Percentiles rank a stretch among this genome's conserved stretches.
phyloP scores from a whole-genome alignment of 2,797 vertebrate genomes.

The Halcyon smyrnensis region DNA sequence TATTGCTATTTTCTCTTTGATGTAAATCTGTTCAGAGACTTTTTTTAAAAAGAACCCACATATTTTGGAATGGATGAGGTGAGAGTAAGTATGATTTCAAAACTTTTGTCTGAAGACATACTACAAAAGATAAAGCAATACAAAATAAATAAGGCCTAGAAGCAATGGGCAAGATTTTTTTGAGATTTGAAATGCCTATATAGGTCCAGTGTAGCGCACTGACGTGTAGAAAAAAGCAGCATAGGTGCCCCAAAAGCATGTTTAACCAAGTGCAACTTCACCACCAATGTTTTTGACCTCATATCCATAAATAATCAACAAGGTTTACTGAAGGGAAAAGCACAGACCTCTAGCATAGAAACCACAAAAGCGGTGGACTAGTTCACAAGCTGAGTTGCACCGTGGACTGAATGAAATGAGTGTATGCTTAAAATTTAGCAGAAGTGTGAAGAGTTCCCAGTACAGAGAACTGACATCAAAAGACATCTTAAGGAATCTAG shows the following conservation, averaged over 20 bases:
- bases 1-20: background rate
- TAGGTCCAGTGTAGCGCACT: background rate
- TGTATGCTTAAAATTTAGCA: background rate
- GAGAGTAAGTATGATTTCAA: background rate
- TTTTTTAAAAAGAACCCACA: background rate
- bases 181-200: background rate
- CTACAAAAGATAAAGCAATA: background rate
- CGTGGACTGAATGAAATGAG: background rate
- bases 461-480: background rate
- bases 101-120: background rate
- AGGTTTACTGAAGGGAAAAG: background rate
- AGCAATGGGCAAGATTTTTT: background rate
- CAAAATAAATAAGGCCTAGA: background rate
- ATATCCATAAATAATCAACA: background rate
- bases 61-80: background rate
- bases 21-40: background rate
- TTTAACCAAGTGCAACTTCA: background rate
- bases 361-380: background rate
- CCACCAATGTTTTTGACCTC: background rate
- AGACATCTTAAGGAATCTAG: background rate
- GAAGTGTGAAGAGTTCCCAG: background rate
- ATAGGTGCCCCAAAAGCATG: background rate
- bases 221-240: background rate
- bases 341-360: background rate
- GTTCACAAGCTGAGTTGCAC: background rate